Evolutionary conservation across 2,888 invertebrate species (phyloP).

Genomic region (Tetranychus piercei): DNA sequence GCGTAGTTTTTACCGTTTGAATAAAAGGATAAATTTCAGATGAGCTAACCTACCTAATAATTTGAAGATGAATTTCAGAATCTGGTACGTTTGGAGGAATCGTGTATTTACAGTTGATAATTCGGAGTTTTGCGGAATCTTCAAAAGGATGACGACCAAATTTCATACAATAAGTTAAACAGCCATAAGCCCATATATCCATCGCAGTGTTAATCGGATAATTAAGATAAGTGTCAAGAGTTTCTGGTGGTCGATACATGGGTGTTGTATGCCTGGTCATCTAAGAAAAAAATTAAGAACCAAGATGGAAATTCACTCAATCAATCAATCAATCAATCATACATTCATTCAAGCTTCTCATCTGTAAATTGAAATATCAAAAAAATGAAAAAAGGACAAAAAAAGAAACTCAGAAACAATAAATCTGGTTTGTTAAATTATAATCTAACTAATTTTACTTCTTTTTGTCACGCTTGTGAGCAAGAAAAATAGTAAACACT

Average conservation of each 20-base stretch:
- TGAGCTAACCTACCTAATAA: conserved; percentile 51
- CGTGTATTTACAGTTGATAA: conserved; percentile 84
- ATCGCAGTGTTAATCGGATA: conserved; percentile 70
- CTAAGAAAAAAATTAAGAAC: conserved; percentile 30
- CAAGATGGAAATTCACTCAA: not conserved
- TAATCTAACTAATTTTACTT: too few species aligned
- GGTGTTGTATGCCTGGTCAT: conserved; percentile 42
- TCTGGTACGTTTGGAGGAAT: conserved; percentile 60
- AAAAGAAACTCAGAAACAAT: conserved; percentile 13
- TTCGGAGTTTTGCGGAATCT: conserved; percentile 76
- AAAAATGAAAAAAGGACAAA: not conserved
- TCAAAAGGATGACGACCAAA: conserved; percentile 91
- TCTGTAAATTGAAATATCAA: not conserved
- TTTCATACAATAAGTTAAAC: conserved; percentile 75
- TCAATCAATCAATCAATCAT: not conserved
- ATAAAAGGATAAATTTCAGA: too few species aligned
- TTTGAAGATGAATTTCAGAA: conserved; percentile 65
- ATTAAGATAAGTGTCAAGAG: conserved; percentile 84
- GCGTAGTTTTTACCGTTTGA: too few species aligned
- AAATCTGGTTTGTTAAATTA: too few species aligned
- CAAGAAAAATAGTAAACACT: too few species aligned
- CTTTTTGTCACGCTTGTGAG: too few species aligned
- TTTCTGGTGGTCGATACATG: conserved; percentile 91
- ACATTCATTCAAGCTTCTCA: conserved; percentile 10
- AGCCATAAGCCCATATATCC: conserved; percentile 94